These are phyloP conservation scores for Cylloceria caligata DNA, from an alignment of 2,888 invertebrate genomes.

Conservation along the genomic window DNA sequence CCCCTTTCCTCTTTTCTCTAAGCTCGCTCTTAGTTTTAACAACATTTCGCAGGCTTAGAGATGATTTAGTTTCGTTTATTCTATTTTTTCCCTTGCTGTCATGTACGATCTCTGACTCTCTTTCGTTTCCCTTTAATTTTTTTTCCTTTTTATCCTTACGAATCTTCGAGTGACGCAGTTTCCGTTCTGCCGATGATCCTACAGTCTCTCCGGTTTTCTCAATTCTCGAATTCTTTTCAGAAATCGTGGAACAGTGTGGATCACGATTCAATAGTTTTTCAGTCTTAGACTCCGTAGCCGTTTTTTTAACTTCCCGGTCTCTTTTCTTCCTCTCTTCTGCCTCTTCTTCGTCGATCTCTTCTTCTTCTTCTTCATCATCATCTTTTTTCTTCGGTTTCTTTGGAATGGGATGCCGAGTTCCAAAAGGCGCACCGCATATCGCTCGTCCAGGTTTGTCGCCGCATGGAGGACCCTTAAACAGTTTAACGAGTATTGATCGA, in stretches of 20 bases:
- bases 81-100: not conserved
- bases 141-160: conserved; percentile 25
- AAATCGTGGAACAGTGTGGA: conserved; percentile 61
- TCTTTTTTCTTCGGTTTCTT: conserved; percentile 63
- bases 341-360: conserved; percentile 56
- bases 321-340: conserved; percentile 43
- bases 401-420: conserved; percentile 66
- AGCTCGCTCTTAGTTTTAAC: conserved; percentile 7
- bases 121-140: conserved; percentile 48
- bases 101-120: not conserved
- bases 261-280: conserved; percentile 61
- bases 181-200: not conserved
- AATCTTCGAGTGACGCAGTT: not conserved
- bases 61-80: not conserved
- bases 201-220: not conserved
- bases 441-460: conserved; percentile 74
- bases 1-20: not conserved
- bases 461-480: conserved; percentile 73
- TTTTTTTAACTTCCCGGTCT: conserved; percentile 34
- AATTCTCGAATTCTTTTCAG: not conserved
- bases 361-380: conserved; percentile 65
- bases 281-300: conserved; percentile 29
- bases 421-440: conserved; percentile 73
- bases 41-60: not conserved
- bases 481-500: not conserved